phyloP scores from a whole-genome alignment of 2,113 vertebrate species.

The Lepisosteus oculatus region DNA sequence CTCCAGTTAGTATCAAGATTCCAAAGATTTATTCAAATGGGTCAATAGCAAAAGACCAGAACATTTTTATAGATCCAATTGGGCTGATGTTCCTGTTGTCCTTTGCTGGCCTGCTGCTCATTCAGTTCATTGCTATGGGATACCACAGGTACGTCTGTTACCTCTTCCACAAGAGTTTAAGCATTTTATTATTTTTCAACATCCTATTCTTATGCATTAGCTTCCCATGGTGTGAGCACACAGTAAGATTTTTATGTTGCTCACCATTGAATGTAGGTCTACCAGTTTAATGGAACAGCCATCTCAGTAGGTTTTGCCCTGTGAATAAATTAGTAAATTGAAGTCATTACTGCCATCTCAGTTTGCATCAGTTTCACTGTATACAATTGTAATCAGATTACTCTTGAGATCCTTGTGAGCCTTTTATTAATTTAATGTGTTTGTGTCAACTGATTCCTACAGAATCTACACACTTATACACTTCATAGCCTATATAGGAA shows the following conservation, averaged over 20 bases:
- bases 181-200: too few species aligned
- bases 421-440: not conserved
- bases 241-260: too few species aligned
- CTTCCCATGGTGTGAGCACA: too few species aligned
- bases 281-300: too few species aligned
- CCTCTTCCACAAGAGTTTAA: too few species aligned
- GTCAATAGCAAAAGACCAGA: accelerated
- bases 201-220: too few species aligned
- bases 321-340: too few species aligned
- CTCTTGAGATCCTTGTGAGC: not conserved
- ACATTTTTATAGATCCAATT: slow-evolving; percentile 32
- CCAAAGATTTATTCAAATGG: slow-evolving; percentile 27
- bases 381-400: too few species aligned
- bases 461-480: slow-evolving; percentile 51
- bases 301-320: too few species aligned
- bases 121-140: slow-evolving; percentile 51
- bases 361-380: too few species aligned
- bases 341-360: too few species aligned
- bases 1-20: slow-evolving; percentile 23
- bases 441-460: not conserved
- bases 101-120: slow-evolving; percentile 19
- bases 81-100: slow-evolving; percentile 52
- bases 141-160: slow-evolving; percentile 47
- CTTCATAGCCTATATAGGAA: slow-evolving; percentile 48
- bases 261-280: too few species aligned